Conservation (phyloP, 2,113 vertebrate genomes). For the Triplophysa siluroides region DNA sequence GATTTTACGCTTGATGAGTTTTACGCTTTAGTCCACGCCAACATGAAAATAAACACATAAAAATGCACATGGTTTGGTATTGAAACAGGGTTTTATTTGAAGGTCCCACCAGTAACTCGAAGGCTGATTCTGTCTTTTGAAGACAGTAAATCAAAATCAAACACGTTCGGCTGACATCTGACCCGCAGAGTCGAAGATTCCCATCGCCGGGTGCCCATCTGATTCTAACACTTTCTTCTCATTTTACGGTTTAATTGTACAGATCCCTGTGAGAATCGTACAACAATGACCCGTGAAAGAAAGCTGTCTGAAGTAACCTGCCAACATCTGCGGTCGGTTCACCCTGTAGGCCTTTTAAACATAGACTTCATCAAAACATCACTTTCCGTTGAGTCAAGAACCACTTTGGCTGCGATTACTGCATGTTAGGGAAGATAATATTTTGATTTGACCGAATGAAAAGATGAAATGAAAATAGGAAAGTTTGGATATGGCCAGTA, state of each 20-base stretch:
- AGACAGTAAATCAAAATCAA: conserved; percentile 33
- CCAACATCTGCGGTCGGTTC: conserved; percentile 16
- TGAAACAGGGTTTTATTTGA: not conserved
- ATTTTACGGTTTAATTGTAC: conserved; percentile 42
- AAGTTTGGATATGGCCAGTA: not conserved
- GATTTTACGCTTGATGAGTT: not conserved
- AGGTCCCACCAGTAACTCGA: not conserved
- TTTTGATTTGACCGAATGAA: conserved; percentile 24
- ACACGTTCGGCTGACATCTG: conserved; percentile 7
- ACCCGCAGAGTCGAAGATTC: conserved; percentile 13
- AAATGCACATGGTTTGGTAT: not conserved
- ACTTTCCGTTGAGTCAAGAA: conserved; percentile 13
- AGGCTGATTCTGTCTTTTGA: conserved; percentile 13
- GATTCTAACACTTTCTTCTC: not conserved
- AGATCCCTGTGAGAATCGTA: conserved; percentile 22
- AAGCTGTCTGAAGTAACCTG: conserved; percentile 14
- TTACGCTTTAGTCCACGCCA: not conserved
- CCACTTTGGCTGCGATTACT: conserved; percentile 20
- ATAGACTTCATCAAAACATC: conserved; percentile 38
- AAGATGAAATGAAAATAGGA: conserved; percentile 8
- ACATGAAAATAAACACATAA: not conserved
- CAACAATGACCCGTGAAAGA: conserved; percentile 39
- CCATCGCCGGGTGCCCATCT: not conserved
- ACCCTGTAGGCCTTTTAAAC: conserved; percentile 28
- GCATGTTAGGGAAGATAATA: conserved; percentile 19